Base-by-base conservation (phyloP, 2,797 vertebrate genomes). In the Mormyrops boulengeri region DNA sequence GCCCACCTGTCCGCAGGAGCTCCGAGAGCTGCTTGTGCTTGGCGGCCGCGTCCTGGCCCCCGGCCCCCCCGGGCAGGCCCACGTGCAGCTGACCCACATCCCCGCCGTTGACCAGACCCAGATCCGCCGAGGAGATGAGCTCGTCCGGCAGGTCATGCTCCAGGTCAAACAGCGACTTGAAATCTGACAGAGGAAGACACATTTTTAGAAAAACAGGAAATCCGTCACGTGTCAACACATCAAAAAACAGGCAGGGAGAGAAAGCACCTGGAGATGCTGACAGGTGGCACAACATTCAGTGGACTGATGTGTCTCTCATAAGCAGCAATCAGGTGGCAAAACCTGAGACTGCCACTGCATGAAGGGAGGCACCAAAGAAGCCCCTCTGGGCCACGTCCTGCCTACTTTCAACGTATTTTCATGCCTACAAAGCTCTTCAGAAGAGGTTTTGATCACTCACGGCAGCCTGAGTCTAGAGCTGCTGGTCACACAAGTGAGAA, bases 21-120 rank as follows among this genome's bases (percentile, higher is more conserved):
- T 99, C 98, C 66, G 98, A 99, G 47, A 99, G 95, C 92, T 99
- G 98, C 96, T 99, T 99, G 95, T 99, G 98, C 96, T 99, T 99
- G 89, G 98, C 96, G 66, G 98, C 98, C 55, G 98, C 97, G 94
- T 99, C 98, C 94, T 98, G 98, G 53, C 93, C 91, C n/a, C 93
- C 92, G 41, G 92, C 93, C 7, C 92, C 96, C 87, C 97, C 96
- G 87, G 96, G 95, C 89, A 98, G 95, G 93, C 95, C 97, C 92
- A 97, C 96, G 91, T 98, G 97, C 92, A 99, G 96, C 91, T 98
- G 98, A 93, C 94, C 96, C 93, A 97, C 95, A 93, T 99, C 98
- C 26, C 94, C 95, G 91, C 98, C 98, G 38, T 99, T 99, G 92
- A 96, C 95, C 92, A 99, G 95, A 85, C 97, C 97, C 94, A 98